These are phyloP conservation scores for Drosophila lacicola DNA, from an alignment of 2,888 invertebrate genomes.

Conservation along the genomic window DNA sequence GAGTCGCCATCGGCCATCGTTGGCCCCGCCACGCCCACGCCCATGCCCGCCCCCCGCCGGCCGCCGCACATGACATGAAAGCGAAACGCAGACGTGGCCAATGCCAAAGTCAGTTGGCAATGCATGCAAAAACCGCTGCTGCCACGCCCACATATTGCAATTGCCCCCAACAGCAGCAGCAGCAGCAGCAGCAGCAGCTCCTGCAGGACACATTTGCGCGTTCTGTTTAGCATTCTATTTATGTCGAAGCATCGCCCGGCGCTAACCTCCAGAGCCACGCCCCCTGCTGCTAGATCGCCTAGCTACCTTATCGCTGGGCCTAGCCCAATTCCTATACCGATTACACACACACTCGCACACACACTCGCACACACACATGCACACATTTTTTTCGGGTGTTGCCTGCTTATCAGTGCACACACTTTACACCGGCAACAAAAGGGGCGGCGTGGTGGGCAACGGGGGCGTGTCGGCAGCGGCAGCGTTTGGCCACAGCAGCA, in stretches of 20 bases:
- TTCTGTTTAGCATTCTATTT: constrained; percentile 67
- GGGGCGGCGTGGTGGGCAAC: constrained; percentile 9
- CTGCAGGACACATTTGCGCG: constrained; percentile 60
- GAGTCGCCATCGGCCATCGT: constrained; percentile 42
- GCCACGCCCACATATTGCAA: constrained; percentile 29
- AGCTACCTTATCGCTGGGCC: constrained; percentile 14
- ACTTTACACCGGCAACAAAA: constrained; percentile 60
- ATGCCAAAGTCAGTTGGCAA: constrained; percentile 59
- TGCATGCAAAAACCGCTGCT: constrained; percentile 31
- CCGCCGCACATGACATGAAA: constrained; percentile 34
- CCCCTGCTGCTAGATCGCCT: not conserved
- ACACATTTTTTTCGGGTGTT: constrained; percentile 44
- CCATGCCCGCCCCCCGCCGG: not conserved
- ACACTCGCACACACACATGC: not conserved
- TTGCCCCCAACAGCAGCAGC: constrained; percentile 16
- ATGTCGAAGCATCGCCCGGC: constrained; percentile 49
- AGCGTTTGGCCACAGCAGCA: constrained; percentile 49
- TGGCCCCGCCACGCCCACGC: not conserved
- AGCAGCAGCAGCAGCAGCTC: constrained; percentile 11
- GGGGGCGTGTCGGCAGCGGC: constrained; percentile 13
- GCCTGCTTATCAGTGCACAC: constrained; percentile 62
- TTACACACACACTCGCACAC: constrained; percentile 4
- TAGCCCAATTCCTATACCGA: constrained; percentile 26
- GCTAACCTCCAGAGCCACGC: constrained; percentile 3
- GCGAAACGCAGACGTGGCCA: constrained; percentile 62